Evolutionary conservation across 2,113 vertebrate genomes (phyloP).

Genomic region (Hippocampus abdominalis): DNA sequence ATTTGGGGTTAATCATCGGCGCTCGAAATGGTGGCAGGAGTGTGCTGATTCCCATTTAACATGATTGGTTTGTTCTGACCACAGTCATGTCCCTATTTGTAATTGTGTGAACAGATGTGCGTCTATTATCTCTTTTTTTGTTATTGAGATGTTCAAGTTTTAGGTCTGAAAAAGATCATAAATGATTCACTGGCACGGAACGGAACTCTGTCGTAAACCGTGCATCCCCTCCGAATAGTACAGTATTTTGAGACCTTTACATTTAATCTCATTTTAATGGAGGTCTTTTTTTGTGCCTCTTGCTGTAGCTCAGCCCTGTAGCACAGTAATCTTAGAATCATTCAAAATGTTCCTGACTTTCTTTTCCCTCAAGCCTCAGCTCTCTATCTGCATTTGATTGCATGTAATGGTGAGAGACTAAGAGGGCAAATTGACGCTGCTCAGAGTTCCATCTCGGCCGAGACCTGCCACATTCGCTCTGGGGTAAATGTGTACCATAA

Average conservation of each 20-base stretch:
- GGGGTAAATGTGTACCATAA: slow-evolving; percentile 51
- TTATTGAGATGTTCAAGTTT: too few species aligned
- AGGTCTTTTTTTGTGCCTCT: slow-evolving; percentile 10
- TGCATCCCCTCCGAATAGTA: too few species aligned
- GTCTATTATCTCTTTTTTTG: too few species aligned
- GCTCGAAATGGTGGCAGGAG: too few species aligned
- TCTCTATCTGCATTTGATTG: slow-evolving; percentile 61
- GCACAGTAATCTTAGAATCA: slow-evolving; percentile 37
- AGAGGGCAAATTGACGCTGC: slow-evolving; percentile 61
- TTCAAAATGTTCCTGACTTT: slow-evolving; percentile 40
- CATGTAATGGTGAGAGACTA: slow-evolving; percentile 56
- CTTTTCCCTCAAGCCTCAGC: slow-evolving; percentile 38
- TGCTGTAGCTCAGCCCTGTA: not conserved
- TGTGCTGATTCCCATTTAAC: too few species aligned
- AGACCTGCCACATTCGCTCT: slow-evolving; percentile 56
- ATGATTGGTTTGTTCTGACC: not conserved
- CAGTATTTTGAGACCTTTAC: slow-evolving; percentile 14
- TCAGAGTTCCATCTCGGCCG: slow-evolving; percentile 48
- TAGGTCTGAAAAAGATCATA: too few species aligned
- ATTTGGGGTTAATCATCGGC: too few species aligned
- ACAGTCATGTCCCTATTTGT: too few species aligned
- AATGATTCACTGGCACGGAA: too few species aligned
- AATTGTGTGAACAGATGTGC: too few species aligned
- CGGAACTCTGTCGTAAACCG: too few species aligned
- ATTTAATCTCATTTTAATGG: slow-evolving; percentile 46